Evolutionary conservation across 2,113 vertebrate genomes (phyloP).

Genomic region (Marmota monax): DNA sequence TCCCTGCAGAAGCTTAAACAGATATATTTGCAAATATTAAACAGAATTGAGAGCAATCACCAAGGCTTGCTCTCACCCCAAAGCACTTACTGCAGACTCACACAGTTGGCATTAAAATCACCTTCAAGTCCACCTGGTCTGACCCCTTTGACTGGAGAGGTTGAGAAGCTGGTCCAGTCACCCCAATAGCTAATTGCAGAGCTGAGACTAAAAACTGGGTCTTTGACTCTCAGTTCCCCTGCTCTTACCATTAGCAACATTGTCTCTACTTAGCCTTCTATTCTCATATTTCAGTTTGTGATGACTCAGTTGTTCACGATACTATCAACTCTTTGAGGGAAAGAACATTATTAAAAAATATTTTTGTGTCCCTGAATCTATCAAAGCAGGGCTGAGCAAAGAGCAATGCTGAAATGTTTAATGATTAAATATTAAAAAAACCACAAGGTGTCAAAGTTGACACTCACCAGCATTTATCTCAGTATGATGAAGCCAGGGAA

Average conservation of each 20-base stretch:
- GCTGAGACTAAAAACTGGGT: background rate
- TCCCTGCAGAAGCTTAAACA: background rate
- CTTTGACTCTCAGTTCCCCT: background rate
- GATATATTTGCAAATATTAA: background rate
- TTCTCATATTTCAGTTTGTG: background rate
- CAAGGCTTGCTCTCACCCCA: accelerated
- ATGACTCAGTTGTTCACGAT: background rate
- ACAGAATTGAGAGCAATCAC: background rate
- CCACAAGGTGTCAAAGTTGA: background rate
- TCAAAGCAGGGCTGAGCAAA: background rate
- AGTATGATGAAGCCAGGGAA: too few relatives aligned
- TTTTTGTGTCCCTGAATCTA: too few relatives aligned
- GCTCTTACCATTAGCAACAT: background rate
- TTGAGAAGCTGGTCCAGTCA: background rate
- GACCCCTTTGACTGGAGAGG: background rate
- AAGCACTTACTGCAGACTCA: background rate
- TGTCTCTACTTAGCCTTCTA: background rate
- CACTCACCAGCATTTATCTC: background rate
- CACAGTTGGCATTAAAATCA: background rate
- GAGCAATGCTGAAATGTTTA: background rate
- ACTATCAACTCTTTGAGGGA: background rate
- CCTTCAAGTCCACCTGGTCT: background rate
- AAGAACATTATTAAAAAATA: background rate
- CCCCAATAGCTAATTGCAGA: accelerated
- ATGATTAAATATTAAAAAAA: accelerated